Evolutionary conservation across 2,888 invertebrate species (phyloP), one percentile per base, ranked within the genome.

Genomic region (Sinelater perroti): DNA sequence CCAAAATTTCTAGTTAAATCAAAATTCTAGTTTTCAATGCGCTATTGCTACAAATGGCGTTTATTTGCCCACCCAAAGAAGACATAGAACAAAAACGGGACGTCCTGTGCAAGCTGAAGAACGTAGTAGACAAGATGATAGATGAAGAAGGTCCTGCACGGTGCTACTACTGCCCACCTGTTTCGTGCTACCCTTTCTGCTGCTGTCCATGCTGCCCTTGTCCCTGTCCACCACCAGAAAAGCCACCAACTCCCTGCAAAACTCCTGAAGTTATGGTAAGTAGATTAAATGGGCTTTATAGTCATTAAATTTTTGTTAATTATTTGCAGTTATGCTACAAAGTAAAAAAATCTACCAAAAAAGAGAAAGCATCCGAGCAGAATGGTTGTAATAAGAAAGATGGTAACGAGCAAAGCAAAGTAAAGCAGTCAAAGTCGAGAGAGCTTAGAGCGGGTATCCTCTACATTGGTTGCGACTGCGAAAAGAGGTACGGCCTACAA

Each of bases 401-500:
- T n/a, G 35, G 55, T 30, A 44, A 47, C 20, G 46, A 46, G 21
- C 40, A 50, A 30, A 17, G 31, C 1, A 24, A 20, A 26, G 26
- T 64, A 1, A 75, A 67, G 60, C 70, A 72, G 35, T 79, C 82
- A 26, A 81, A 79, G 64, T 84, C 83, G 21, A 78, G 82, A 4
- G 86, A 86, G 70, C 68, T 85, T 30, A 77, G 81, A 2, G 78
- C 75, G 26, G 78, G 84, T 26, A 76, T 81, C 49, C 76, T 85
- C 62, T 81, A 82, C 59, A 78, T 80, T 7, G 82, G 82, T 26
- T 86, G 85, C 64, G 81, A 83, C 33, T 86, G 85, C 69, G 79
- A 82, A 58, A 82, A 80, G 67, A 76, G 81, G 6, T 84, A 85
- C 64, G 85, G 86, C 3, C 74, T 85, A 14, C 85, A 86, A 69